Conservation (phyloP, 2,113 vertebrate species). For the Paedocypris sp. region DNA sequence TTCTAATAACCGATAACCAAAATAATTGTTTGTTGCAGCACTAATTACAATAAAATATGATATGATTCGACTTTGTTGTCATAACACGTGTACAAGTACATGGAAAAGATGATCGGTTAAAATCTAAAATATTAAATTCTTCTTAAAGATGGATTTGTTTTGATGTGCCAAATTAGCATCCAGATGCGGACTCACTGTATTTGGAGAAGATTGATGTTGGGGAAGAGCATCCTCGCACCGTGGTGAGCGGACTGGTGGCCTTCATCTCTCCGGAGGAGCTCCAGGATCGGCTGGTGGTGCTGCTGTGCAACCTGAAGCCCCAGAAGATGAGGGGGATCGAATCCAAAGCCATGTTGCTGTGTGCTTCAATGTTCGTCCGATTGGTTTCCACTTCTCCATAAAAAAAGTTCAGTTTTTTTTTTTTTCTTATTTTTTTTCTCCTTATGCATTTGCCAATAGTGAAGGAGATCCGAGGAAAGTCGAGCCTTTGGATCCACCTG, state of each 20-base stretch:
- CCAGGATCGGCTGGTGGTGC: conserved; percentile 76
- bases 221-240: conserved; percentile 76
- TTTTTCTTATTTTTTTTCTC: background rate
- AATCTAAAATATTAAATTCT: too few species aligned
- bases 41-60: too few species aligned
- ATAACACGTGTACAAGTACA: too few species aligned
- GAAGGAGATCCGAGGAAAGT: conserved; percentile 68
- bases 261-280: conserved; percentile 74
- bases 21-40: too few species aligned
- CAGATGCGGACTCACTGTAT: conserved; percentile 83
- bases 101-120: too few species aligned
- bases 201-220: conserved; percentile 90
- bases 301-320: conserved; percentile 89
- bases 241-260: conserved; percentile 88
- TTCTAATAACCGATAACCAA: too few species aligned
- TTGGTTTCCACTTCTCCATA: background rate
- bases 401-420: background rate
- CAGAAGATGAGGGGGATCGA: conserved; percentile 96
- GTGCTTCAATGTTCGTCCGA: conserved; percentile 77
- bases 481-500: conserved; percentile 83
- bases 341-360: conserved; percentile 93
- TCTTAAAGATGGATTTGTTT: background rate
- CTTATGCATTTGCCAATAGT: conserved; percentile 45
- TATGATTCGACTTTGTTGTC: too few species aligned
- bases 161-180: conserved; percentile 63